phyloP scores from a whole-genome alignment of 1,140 invertebrate species.

The Bombus breviceps region DNA sequence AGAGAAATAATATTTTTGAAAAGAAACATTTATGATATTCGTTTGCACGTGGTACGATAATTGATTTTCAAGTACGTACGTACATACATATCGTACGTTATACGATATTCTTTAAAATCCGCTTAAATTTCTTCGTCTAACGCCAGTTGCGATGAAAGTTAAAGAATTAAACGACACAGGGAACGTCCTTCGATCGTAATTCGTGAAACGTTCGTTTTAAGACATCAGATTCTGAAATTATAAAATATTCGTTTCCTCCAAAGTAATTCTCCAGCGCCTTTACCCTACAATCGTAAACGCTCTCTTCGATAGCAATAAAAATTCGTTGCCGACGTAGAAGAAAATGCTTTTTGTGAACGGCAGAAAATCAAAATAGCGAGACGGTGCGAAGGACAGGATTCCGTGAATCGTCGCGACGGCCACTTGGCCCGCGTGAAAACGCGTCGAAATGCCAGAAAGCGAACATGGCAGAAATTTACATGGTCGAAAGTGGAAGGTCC shows the following conservation, averaged over 20 bases:
- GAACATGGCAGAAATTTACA: slow-evolving; percentile 59
- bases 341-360: background rate
- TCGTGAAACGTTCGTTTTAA: fast-evolving
- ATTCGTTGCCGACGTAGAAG: background rate
- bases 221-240: background rate
- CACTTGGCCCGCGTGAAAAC: slow-evolving; percentile 5
- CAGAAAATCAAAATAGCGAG: background rate
- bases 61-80: background rate
- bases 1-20: background rate
- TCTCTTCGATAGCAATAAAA: background rate
- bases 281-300: background rate
- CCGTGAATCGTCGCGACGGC: background rate
- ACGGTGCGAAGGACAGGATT: background rate
- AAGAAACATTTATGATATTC: background rate
- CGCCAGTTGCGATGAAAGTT: too few relatives aligned
- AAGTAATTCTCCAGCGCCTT: too few relatives aligned
- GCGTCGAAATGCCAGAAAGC: slow-evolving; percentile 18
- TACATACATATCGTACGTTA: too few relatives aligned
- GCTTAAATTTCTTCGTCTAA: too few relatives aligned
- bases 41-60: background rate
- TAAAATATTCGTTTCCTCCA: fast-evolving
- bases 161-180: too few relatives aligned
- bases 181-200: too few relatives aligned
- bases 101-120: too few relatives aligned
- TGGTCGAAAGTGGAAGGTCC: slow-evolving; percentile 56